Evolutionary conservation across 1,140 invertebrate species (phyloP).

Genomic region (Armadillidium nasatum): DNA sequence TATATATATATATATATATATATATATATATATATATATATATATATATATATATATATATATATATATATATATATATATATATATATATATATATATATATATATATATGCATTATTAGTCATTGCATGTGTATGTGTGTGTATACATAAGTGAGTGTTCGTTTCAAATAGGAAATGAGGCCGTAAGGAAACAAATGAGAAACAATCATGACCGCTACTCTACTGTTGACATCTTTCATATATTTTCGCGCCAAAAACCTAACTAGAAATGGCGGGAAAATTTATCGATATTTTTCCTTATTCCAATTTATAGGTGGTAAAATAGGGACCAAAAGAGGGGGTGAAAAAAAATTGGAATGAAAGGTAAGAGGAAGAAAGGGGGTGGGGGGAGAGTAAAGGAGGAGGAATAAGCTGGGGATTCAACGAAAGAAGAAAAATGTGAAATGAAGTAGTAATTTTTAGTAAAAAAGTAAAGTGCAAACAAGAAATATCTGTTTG

Average conservation of each 20-base stretch:
- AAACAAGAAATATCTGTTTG: too few species aligned
- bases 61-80: too few species aligned
- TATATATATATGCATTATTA: background rate
- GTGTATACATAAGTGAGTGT: background rate
- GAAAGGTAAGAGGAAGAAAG: background rate
- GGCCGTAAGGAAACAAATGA: too few species aligned
- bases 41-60: too few species aligned
- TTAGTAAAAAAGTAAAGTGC: too few species aligned
- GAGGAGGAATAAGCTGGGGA: background rate
- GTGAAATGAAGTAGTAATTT: too few species aligned
- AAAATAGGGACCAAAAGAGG: background rate
- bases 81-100: slow-evolving; percentile 8
- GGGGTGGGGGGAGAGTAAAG: background rate
- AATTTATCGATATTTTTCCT: slow-evolving; percentile 12
- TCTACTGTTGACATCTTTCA: slow-evolving; percentile 11
- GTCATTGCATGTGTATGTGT: background rate
- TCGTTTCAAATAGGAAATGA: too few species aligned
- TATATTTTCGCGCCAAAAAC: slow-evolving; percentile 8
- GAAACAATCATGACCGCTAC: slow-evolving; percentile 6
- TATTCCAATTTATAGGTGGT: slow-evolving; percentile 7
- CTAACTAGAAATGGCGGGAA: slow-evolving; percentile 4
- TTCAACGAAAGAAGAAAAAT: too few species aligned
- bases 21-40: too few species aligned
- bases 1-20: too few species aligned
- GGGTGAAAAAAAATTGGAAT: background rate